Percentiles rank a stretch among this genome's conserved stretches.
Evolutionary conservation across 2,113 vertebrate genomes (phyloP).

Genomic region (Gambusia holbrooki): DNA sequence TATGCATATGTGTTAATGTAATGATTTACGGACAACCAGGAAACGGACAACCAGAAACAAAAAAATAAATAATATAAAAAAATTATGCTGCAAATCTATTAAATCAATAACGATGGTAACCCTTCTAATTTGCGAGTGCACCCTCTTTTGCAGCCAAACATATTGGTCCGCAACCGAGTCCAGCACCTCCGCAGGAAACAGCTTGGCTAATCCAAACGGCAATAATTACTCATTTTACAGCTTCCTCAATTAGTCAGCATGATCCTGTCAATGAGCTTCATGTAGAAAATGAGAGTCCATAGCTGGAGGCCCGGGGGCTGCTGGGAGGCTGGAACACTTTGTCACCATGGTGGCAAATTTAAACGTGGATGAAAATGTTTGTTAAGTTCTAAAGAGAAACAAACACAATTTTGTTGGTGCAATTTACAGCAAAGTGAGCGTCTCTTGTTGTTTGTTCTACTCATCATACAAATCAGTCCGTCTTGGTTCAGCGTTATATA

Average conservation of each 20-base stretch:
- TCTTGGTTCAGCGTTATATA: background rate
- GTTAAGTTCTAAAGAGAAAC: conserved; percentile 2
- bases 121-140: conserved; percentile 21
- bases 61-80: background rate
- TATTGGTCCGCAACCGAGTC: conserved; percentile 25
- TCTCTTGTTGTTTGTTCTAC: background rate
- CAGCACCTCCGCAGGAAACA: conserved; percentile 45
- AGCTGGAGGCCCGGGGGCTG: conserved; percentile 32
- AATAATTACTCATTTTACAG: conserved; percentile 68
- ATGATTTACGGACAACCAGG: background rate
- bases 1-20: conserved; percentile 1
- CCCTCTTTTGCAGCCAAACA: conserved; percentile 18
- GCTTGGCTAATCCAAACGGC: conserved; percentile 53
- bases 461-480: background rate
- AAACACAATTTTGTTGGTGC: background rate
- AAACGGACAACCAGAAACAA: too few relatives aligned
- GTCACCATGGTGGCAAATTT: conserved; percentile 19
- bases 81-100: background rate
- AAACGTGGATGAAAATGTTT: conserved; percentile 20
- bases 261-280: conserved; percentile 56
- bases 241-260: conserved; percentile 57
- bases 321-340: conserved; percentile 24
- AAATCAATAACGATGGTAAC: background rate
- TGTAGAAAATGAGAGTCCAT: conserved; percentile 49
- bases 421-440: too few relatives aligned